Evolutionary conservation across 2,113 vertebrate genomes (phyloP), one percentile per base, ranked within the genome.

Genomic region (Corynorhinus townsendii): DNA sequence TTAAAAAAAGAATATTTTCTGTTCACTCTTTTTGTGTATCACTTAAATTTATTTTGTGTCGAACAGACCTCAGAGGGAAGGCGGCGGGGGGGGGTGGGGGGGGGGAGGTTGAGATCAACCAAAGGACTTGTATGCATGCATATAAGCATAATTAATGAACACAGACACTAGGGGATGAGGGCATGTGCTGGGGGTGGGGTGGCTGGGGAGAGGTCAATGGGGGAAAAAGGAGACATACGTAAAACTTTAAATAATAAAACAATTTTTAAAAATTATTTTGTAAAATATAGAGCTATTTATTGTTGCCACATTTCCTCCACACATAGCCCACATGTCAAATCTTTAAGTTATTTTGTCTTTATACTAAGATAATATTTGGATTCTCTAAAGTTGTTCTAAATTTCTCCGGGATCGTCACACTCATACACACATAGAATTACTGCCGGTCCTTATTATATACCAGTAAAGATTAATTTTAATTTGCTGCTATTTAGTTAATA

Each of bases 341-440:
- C 59, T 35, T 95, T 92, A 30, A 28, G 40, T 73, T 84, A 20
- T 86, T 86, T 45, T 90, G 52, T 56, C 59, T 90, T 81, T 68
- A 77, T 73, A 40, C 26, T 56, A 73, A 91, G 19, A 35, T 38
- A 71, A 49, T 15, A 62, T n/a, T 4, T 82, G n/a, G 8, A 75
- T 54, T 84, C 28, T 90, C 77, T 75, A 12, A 86, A 87, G 35
- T 84, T 91, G 20, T 86, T 77, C 83, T 89, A 20, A 71, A 3
- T 71, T 28, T 93, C 52, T 83, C 84, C 64, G 3, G 49, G n/a
- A 72, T 3, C 11, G 81, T 94, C 52, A 47, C 15, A 47, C 5
- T 59, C 69, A 59, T 11, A 84, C 45, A 66, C 16, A 80, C 11
- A 88, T 0, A 64, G 52, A 87, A 73, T 35, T 86, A 79, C 16